Percentiles rank a stretch among this genome's conserved stretches.
phyloP scores from a whole-genome alignment of 2,888 invertebrate genomes.

The Aspidapion aeneum region DNA sequence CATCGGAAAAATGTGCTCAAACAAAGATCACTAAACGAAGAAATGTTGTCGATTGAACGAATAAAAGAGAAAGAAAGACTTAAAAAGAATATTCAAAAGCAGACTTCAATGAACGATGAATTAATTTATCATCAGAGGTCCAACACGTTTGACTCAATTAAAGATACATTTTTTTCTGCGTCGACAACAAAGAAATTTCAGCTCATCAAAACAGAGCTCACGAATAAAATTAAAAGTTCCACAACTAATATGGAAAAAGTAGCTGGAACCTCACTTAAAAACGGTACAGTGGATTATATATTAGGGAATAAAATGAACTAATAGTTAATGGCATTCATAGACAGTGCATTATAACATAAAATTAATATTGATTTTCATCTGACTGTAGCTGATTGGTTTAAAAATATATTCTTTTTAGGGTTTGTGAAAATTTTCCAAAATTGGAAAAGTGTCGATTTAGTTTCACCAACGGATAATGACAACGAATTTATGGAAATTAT shows the following conservation, averaged over 20 bases:
- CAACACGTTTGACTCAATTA: constrained; percentile 65
- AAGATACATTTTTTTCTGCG: constrained; percentile 70
- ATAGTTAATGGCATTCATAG: too few relatives aligned
- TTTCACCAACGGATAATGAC: constrained; percentile 43
- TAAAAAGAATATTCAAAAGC: constrained; percentile 81
- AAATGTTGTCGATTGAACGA: constrained; percentile 83
- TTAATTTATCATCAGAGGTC: constrained; percentile 64
- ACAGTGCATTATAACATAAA: too few relatives aligned
- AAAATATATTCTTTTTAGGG: too few relatives aligned
- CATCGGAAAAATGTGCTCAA: constrained; percentile 63
- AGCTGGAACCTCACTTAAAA: constrained; percentile 63
- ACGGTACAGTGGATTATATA: constrained; percentile 35
- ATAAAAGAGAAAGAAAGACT: constrained; percentile 79
- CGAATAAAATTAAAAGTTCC: constrained; percentile 78
- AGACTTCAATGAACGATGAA: constrained; percentile 85
- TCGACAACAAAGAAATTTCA: constrained; percentile 74
- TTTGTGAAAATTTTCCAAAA: constrained; percentile 84
- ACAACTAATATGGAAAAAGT: constrained; percentile 82
- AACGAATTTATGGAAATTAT: constrained; percentile 34
- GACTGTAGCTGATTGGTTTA: too few relatives aligned
- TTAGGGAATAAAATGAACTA: neutral
- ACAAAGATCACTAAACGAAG: constrained; percentile 86
- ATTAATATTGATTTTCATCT: too few relatives aligned
- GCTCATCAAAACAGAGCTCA: constrained; percentile 75
- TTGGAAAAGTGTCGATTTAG: constrained; percentile 61